These are phyloP conservation scores for Troides aeacus DNA, from an alignment of 2,888 invertebrate species.

Conservation along the genomic window DNA sequence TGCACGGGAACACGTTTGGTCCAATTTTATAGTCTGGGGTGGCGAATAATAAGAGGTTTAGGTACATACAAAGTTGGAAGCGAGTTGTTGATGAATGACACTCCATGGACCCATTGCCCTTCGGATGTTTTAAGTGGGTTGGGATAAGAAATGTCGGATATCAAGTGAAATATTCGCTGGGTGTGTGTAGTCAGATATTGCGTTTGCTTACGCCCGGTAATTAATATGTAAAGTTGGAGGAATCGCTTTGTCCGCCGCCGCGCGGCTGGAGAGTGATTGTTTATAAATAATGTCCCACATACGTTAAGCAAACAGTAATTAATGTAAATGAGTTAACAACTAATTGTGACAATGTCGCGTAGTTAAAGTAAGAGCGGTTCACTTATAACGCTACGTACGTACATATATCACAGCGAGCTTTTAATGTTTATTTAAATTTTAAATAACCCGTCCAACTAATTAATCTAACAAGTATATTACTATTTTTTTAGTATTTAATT, in stretches of 20 bases:
- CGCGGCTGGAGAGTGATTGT: slow-evolving; percentile 44
- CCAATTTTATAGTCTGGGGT: slow-evolving; percentile 76
- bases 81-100: slow-evolving; percentile 78
- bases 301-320: slow-evolving; percentile 30
- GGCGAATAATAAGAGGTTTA: slow-evolving; percentile 75
- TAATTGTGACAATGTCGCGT: too few relatives aligned
- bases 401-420: too few relatives aligned
- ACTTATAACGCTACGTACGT: too few relatives aligned
- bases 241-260: slow-evolving; percentile 39
- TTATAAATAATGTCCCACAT: slow-evolving; percentile 33
- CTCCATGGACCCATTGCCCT: slow-evolving; percentile 79
- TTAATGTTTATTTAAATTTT: too few relatives aligned
- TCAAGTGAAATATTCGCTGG: slow-evolving; percentile 69
- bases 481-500: too few relatives aligned
- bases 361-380: too few relatives aligned
- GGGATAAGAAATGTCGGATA: slow-evolving; percentile 78
- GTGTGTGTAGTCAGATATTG: slow-evolving; percentile 43
- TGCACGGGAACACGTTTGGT: slow-evolving; percentile 55
- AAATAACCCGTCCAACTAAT: too few relatives aligned
- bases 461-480: too few relatives aligned
- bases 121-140: slow-evolving; percentile 77
- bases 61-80: slow-evolving; percentile 74
- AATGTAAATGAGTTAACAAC: too few relatives aligned
- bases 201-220: slow-evolving; percentile 48
- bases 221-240: slow-evolving; percentile 57